These are phyloP conservation scores for Azorinus chamasolen DNA, from an alignment of 2,888 invertebrate species.

Conservation along the genomic window DNA sequence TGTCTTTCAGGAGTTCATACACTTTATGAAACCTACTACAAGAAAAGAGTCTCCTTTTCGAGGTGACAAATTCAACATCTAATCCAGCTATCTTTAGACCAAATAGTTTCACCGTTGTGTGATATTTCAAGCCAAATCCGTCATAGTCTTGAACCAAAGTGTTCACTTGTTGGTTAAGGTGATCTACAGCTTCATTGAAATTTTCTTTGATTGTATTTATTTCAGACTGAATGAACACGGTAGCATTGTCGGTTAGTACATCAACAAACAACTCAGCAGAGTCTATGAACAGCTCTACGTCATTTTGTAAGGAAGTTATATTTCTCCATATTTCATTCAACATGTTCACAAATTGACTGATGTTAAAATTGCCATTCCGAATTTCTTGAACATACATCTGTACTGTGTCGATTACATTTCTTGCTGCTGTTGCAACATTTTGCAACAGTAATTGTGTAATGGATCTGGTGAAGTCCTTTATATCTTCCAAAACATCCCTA, in stretches of 20 bases:
- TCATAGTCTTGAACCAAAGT: constrained; percentile 1
- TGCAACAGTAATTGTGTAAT: background rate
- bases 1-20: constrained; percentile 32
- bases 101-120: background rate
- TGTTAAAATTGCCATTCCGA: constrained; percentile 1
- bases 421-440: too few species aligned
- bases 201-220: constrained; percentile 16
- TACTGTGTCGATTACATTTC: background rate
- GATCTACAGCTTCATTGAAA: constrained; percentile 8
- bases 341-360: background rate
- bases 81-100: constrained; percentile 16
- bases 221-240: constrained; percentile 10
- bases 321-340: constrained; percentile 18
- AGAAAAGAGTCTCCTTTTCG: constrained; percentile 17
- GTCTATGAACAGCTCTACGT: constrained; percentile 15
- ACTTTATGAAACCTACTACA: constrained; percentile 51
- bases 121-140: constrained; percentile 41
- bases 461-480: background rate
- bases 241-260: constrained; percentile 13
- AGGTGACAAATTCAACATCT: constrained; percentile 47
- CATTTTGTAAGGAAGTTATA: constrained; percentile 1
- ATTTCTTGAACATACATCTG: background rate
- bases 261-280: constrained; percentile 19
- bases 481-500: background rate
- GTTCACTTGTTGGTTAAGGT: constrained; percentile 11